Base-by-base conservation (phyloP, 2,888 invertebrate genomes). In the Myathropa florea region DNA sequence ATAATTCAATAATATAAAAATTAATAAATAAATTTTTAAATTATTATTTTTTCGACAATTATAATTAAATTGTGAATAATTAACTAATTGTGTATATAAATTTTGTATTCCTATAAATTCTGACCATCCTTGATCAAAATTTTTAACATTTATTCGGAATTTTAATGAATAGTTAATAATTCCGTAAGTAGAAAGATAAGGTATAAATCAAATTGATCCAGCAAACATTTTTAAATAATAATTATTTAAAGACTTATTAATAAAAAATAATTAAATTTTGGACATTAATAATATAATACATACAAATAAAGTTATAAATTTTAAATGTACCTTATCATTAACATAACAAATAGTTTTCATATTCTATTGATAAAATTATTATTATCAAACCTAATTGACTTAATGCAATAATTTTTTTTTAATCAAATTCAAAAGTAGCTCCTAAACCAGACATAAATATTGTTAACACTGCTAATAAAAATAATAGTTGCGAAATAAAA, bases 341-440 rank as follows among this genome's bases (percentile, higher is more conserved):
- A 93, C 91, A 89, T 94, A 93, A 94, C 93, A 93, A 93, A 94
- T 93, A 90, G 94, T 93, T n/a, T n/a, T n/a, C n/a, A n/a, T n/a
- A n/a, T n/a, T n/a, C n/a, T n/a, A n/a, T n/a, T n/a, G n/a, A n/a
- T n/a, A n/a, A n/a, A n/a, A n/a, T n/a, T n/a, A n/a, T n/a, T n/a
- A n/a, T n/a, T n/a, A n/a, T n/a, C n/a, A n/a, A n/a, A n/a, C n/a
- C n/a, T n/a, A n/a, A n/a, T n/a, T n/a, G n/a, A n/a, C n/a, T n/a
- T n/a, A n/a, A n/a, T n/a, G n/a, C n/a, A n/a, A n/a, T n/a, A n/a
- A n/a, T n/a, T n/a, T n/a, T n/a, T n/a, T n/a, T n/a, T n/a, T n/a
- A n/a, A n/a, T n/a, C n/a, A n/a, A n/a, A n/a, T n/a, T n/a, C n/a
- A n/a, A n/a, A n/a, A n/a, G n/a, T n/a, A n/a, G n/a, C n/a, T n/a